A percentile compares a stretch with the other conserved stretches of the same genome.
phyloP scores from a whole-genome alignment of 2,888 invertebrate genomes.

The Oscheius sp. region DNA sequence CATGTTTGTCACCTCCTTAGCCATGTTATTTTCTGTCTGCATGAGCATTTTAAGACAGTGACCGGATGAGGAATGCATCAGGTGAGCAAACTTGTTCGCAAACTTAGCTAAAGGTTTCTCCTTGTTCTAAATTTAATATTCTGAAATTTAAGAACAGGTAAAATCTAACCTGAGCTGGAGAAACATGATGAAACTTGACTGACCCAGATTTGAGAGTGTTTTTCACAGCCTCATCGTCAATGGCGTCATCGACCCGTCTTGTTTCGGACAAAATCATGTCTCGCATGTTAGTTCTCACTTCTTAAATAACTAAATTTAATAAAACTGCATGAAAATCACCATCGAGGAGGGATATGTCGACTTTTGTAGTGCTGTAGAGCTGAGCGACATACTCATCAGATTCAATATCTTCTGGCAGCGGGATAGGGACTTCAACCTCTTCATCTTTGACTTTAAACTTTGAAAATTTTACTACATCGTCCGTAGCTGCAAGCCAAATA shows the following conservation, averaged over 20 bases:
- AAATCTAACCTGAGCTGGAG: neutral
- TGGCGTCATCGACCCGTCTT: constrained; percentile 19
- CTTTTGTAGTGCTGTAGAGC: neutral
- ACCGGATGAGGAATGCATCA: constrained; percentile 42
- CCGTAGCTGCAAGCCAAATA: too few relatives aligned
- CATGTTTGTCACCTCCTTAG: constrained; percentile 48
- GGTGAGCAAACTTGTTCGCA: constrained; percentile 30
- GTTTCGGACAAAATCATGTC: constrained; percentile 13
- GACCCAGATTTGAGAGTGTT: neutral
- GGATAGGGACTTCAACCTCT: constrained; percentile 40
- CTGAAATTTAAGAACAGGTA: neutral
- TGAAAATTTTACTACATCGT: constrained; percentile 5
- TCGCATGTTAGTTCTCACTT: constrained; percentile 1
- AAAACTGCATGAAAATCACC: constrained; percentile 1
- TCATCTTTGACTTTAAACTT: constrained; percentile 2
- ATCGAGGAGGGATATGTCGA: constrained; percentile 12
- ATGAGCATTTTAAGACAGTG: constrained; percentile 52
- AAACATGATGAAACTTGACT: constrained; percentile 8
- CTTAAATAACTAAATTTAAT: constrained; percentile 14
- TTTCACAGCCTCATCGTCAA: constrained; percentile 24
- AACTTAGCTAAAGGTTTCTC: constrained; percentile 7
- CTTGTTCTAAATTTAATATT: neutral
- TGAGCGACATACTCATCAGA: constrained; percentile 46
- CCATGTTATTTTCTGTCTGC: constrained; percentile 62
- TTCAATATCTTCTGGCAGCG: constrained; percentile 44